Evolutionary conservation across 2,797 vertebrate species (phyloP).

Genomic region (Melanotaenia trifasciata): DNA sequence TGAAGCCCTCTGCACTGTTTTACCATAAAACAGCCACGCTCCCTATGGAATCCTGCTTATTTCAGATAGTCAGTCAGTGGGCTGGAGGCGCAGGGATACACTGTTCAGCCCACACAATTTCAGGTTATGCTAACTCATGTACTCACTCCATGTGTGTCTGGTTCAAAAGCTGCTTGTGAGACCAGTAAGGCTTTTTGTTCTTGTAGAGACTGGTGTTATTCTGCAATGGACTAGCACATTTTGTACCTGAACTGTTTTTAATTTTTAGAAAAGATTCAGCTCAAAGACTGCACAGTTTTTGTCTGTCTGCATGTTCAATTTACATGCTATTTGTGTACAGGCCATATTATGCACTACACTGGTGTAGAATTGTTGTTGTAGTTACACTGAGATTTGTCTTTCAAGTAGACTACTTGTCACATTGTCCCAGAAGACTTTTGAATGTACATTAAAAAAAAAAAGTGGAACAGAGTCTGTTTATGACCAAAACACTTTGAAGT

Average conservation of each 20-base stretch:
- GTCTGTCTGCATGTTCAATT: not conserved
- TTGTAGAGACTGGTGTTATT: slow-evolving; percentile 24
- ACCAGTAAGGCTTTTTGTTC: slow-evolving; percentile 31
- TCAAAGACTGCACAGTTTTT: slow-evolving; percentile 9
- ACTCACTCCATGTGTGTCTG: slow-evolving; percentile 50
- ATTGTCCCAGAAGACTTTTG: not conserved
- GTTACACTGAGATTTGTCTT: not conserved
- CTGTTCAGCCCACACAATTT: slow-evolving; percentile 68
- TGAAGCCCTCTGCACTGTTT: slow-evolving; percentile 19
- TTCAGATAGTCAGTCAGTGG: slow-evolving; percentile 52
- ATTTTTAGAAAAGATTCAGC: not conserved
- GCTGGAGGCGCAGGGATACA: slow-evolving; percentile 55
- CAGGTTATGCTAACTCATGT: slow-evolving; percentile 61
- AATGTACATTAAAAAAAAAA: not conserved
- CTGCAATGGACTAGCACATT: slow-evolving; percentile 42
- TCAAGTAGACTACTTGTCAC: not conserved
- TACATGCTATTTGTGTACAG: not conserved
- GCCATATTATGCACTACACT: not conserved
- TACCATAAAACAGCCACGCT: slow-evolving; percentile 34
- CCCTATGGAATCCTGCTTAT: slow-evolving; percentile 35
- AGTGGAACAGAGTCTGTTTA: not conserved
- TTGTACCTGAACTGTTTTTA: slow-evolving; percentile 18
- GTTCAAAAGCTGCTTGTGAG: slow-evolving; percentile 36
- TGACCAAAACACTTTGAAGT: not conserved
- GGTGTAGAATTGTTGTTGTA: not conserved